Percentiles rank a stretch among this genome's conserved stretches.
Conservation (phyloP, 2,113 vertebrate species). For the Festucalex cinctus region DNA sequence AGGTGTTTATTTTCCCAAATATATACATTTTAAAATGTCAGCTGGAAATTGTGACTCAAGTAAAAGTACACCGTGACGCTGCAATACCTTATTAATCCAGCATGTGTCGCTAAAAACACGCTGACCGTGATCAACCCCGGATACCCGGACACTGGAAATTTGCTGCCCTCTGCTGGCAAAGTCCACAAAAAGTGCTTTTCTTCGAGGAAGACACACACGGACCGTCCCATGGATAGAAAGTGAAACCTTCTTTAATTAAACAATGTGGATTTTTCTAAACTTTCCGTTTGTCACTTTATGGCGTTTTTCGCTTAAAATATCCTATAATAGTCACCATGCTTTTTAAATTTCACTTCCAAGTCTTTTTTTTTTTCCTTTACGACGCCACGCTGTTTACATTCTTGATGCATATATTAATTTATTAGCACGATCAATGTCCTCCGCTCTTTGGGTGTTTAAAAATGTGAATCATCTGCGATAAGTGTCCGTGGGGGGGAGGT, state of each 20-base stretch:
- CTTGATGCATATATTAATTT: not conserved
- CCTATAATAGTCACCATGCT: not conserved
- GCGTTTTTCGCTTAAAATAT: not conserved
- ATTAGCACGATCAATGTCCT: not conserved
- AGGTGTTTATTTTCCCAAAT: too few relatives aligned
- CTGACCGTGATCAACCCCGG: not conserved
- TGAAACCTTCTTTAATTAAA: not conserved
- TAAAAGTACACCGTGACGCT: too few relatives aligned
- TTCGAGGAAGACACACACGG: not conserved
- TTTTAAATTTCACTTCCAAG: not conserved
- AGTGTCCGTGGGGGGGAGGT: not conserved
- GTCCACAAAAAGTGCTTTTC: not conserved
- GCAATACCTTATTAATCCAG: not conserved
- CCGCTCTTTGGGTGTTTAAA: not conserved
- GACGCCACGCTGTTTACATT: slow-evolving; percentile 1
- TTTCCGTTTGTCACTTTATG: not conserved
- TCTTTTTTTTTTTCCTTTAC: not conserved
- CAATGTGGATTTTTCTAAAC: not conserved
- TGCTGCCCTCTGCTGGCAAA: slow-evolving; percentile 58
- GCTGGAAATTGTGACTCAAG: too few relatives aligned
- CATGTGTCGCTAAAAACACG: slow-evolving; percentile 12
- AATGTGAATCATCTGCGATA: not conserved
- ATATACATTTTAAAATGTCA: too few relatives aligned
- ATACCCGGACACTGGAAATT: slow-evolving; percentile 8
- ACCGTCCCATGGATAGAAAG: not conserved